phyloP scores from a whole-genome alignment of 2,888 invertebrate genomes.

The Arctia plantaginis region DNA sequence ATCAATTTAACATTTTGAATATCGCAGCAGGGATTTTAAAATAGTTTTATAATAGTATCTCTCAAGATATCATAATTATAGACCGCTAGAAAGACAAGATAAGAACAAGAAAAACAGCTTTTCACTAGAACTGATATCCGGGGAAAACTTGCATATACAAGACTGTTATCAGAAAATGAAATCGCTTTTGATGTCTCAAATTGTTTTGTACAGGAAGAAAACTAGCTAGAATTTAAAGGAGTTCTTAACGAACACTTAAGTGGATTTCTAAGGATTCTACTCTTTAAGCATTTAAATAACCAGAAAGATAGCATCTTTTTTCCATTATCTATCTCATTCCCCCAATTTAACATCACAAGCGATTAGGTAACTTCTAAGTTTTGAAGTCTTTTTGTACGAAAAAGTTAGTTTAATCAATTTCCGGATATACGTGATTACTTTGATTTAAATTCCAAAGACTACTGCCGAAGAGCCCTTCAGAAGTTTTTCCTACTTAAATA shows the following conservation, averaged over 20 bases:
- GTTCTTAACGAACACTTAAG: background rate
- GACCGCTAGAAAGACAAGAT: background rate
- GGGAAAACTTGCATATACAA: conserved; percentile 25
- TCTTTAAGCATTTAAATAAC: background rate
- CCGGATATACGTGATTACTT: conserved; percentile 26
- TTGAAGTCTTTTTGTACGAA: conserved; percentile 15
- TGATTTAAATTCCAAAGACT: conserved; percentile 39
- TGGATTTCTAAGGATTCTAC: background rate
- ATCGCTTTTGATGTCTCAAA: conserved; percentile 27
- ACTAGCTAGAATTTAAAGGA: background rate
- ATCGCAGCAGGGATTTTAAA: background rate
- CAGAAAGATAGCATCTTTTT: background rate
- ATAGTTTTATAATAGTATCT: background rate
- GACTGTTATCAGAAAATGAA: conserved; percentile 45
- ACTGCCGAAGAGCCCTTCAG: conserved; percentile 14
- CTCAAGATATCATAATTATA: background rate
- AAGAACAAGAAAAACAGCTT: conserved; percentile 32
- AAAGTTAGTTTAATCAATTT: conserved; percentile 38
- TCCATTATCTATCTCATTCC: background rate
- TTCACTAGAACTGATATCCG: conserved; percentile 35
- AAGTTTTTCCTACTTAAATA: conserved; percentile 26
- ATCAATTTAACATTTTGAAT: no score
- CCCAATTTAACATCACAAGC: background rate
- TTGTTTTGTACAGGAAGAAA: background rate
- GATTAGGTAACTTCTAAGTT: background rate